These are phyloP conservation scores for Scleropages formosus DNA, from an alignment of 2,797 vertebrate species.

Conservation along the genomic window DNA sequence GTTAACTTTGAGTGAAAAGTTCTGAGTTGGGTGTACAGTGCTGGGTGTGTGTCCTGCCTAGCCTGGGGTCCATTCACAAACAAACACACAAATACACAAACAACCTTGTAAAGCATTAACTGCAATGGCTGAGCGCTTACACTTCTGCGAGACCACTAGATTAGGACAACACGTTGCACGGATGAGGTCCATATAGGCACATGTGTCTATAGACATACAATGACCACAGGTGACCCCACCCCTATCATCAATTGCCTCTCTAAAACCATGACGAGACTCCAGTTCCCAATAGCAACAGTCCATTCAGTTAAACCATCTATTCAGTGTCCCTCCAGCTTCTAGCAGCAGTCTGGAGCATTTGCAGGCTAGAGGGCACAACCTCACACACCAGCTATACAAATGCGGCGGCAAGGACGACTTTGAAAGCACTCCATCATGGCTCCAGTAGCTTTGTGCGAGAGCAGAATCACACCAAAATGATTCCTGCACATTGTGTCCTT, in stretches of 20 bases:
- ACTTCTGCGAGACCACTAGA: not conserved
- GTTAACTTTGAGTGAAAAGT: not conserved
- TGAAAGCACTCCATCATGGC: no score
- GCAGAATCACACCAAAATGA: no score
- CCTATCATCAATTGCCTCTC: not conserved
- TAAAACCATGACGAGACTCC: slow-evolving; percentile 6
- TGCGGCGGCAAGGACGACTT: not conserved
- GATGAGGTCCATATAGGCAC: no score
- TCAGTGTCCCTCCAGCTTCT: not conserved
- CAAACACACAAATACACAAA: not conserved
- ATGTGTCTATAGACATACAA: no score
- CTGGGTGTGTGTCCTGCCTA: not conserved
- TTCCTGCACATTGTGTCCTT: no score
- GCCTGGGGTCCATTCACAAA: slow-evolving; percentile 1
- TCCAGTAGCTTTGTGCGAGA: no score
- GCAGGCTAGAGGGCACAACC: not conserved
- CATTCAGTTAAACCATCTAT: slow-evolving; percentile 10
- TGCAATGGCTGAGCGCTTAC: not conserved
- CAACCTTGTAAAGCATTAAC: not conserved
- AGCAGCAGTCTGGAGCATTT: not conserved
- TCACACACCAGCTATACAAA: no score
- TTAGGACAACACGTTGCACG: not conserved
- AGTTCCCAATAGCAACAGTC: slow-evolving; percentile 12
- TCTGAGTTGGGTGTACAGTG: no score
- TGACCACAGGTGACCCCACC: no score